Evolutionary conservation across 2,797 vertebrate species (phyloP).

Genomic region (Iguana delicatissima): DNA sequence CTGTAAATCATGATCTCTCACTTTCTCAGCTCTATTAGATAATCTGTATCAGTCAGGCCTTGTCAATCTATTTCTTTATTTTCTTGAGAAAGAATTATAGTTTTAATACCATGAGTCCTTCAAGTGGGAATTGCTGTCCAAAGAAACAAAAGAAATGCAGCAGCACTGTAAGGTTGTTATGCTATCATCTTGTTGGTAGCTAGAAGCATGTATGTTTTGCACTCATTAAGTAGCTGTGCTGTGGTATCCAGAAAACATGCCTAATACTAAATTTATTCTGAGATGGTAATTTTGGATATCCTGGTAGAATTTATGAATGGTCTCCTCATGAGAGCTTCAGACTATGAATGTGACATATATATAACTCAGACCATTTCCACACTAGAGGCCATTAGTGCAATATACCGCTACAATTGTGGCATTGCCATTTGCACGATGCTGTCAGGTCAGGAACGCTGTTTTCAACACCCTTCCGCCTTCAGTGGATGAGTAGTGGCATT

Average conservation of each 20-base stretch:
- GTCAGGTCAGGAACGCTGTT: no score
- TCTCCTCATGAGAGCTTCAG: background rate
- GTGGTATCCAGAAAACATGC: background rate
- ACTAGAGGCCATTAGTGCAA: no score
- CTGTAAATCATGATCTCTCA: background rate
- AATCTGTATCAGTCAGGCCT: background rate
- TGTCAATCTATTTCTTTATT: conserved; percentile 6
- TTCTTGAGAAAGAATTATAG: background rate
- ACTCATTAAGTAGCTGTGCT: background rate
- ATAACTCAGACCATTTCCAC: background rate
- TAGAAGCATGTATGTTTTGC: background rate
- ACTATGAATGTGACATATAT: background rate
- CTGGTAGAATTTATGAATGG: background rate
- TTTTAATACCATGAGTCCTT: background rate
- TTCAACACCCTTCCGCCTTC: no score
- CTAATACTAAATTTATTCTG: background rate
- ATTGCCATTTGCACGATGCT: no score
- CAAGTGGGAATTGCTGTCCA: background rate
- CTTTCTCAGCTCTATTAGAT: background rate
- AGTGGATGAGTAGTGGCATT: no score
- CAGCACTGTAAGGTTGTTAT: background rate
- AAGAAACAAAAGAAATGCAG: background rate
- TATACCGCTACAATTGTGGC: no score
- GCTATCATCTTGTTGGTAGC: background rate
- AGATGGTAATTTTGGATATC: background rate